Conservation (phyloP, 2,888 invertebrate genomes). For the Eretmocerus hayati region DNA sequence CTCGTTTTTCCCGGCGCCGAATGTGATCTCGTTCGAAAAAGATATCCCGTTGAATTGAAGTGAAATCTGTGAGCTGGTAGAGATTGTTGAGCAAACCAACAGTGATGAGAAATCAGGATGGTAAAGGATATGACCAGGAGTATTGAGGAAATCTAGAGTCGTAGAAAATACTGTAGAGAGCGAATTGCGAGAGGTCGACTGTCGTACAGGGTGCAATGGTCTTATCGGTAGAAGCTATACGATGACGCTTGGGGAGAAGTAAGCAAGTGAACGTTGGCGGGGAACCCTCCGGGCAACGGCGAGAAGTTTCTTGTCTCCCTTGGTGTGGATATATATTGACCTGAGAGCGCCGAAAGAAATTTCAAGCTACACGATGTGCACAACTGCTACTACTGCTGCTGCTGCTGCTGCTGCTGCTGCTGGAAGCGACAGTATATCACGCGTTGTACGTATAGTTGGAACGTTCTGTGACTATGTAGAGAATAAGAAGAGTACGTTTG, state of each 20-base stretch:
- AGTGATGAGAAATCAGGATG: constrained; percentile 4
- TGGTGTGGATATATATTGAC: background rate
- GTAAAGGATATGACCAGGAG: constrained; percentile 3
- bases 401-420: constrained; percentile 3
- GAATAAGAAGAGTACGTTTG: constrained; percentile 8
- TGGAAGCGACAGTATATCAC: constrained; percentile 15
- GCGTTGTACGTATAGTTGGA: background rate
- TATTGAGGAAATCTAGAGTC: background rate
- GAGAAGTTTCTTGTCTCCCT: constrained; percentile 13
- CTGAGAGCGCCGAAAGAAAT: constrained; percentile 6
- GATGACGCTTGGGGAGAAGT: no score
- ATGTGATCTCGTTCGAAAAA: no score
- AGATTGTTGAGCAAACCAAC: constrained; percentile 5
- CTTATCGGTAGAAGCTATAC: no score
- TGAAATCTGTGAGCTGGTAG: no score
- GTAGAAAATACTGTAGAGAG: background rate
- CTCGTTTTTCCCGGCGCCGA: no score
- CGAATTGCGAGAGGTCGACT: background rate
- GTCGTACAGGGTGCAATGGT: no score
- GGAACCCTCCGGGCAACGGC: background rate
- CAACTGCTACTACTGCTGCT: constrained; percentile 3
- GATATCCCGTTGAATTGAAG: no score
- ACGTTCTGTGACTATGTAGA: no score
- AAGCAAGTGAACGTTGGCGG: no score
- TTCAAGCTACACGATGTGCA: constrained; percentile 5